phyloP scores from a whole-genome alignment of 92 coral and sea anemone genomes.

The Heteractis magnifica region DNA sequence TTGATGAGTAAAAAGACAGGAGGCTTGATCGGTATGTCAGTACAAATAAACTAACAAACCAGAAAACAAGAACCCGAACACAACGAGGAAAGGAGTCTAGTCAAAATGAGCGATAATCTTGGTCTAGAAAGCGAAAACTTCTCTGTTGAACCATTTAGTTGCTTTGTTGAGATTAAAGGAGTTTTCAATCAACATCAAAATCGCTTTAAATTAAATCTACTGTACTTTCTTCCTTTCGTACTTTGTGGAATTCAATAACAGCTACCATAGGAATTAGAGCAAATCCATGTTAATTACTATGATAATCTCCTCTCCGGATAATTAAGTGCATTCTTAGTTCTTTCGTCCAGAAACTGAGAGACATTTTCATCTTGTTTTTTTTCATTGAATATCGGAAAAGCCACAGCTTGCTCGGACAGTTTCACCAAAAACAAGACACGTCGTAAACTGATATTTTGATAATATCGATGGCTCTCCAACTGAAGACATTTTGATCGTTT shows the following conservation, averaged over 20 bases:
- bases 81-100: not conserved
- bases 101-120: not conserved
- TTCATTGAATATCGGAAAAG: not conserved
- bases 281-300: not conserved
- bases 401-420: not conserved
- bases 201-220: not conserved
- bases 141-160: not conserved
- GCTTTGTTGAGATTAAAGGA: not conserved
- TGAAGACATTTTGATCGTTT: not conserved
- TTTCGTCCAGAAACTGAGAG: not conserved
- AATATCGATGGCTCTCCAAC: not conserved
- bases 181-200: not conserved
- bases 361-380: not conserved
- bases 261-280: not conserved
- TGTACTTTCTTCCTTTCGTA: not conserved
- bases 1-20: not conserved
- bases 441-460: constrained; percentile 5
- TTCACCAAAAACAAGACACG: not conserved
- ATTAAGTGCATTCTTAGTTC: constrained; percentile 3
- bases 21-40: not conserved
- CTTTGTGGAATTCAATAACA: constrained; percentile 4
- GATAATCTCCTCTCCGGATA: not conserved
- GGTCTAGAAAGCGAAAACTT: not conserved
- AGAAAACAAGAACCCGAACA: not conserved
- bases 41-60: too few species aligned